Base-by-base conservation (phyloP, 2,113 vertebrate species). In the Conger conger region DNA sequence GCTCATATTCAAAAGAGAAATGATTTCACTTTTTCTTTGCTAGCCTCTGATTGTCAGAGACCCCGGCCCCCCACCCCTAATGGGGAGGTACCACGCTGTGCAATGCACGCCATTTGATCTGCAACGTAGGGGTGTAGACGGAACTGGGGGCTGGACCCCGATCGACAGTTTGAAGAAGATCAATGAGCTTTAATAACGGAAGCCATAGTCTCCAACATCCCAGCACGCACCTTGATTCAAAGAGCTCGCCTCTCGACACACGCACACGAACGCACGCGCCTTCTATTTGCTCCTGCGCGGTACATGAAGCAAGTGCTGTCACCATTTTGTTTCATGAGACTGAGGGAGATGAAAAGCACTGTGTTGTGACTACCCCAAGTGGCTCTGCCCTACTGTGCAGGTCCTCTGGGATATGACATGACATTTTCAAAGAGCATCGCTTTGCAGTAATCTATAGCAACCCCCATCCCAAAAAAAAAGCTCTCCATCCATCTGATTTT, bases 161-260 rank as follows among this genome's bases (percentile, higher is more conserved):
- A 80, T 45, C 38, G n/a, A 42, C 79, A 16, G 23, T 17, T 17
- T 80, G 83, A 86, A 60, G 86, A 83, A 89, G 88, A 87, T 90
- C 84, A 86, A 85, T 88, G 80, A 36, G 63, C 82, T 84, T 86
- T 91, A 87, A 90, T 93, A 90, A 92, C 89, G 88, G 83, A 88
- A 30, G 79, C 87, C 87, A 89, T 87, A 90, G 92, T 93, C 91
- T 91, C 89, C 86, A 36, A 38, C 86, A 89, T 83, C 33, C 53
- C 88, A 84, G 80, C 80, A 85, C 80, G 54, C 50, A 54, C 86
- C 84, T 80, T 68, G 76, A 88, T 88, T 86, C 87, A 85, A 91
- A 90, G 82, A 86, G 89, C 88, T 85, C 80, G 40, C 86, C 84
- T 30, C 27, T 30, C 23, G n/a, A 30, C 79, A 45, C 82, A 53